These are phyloP conservation scores for Hypothenemus hampei DNA, from an alignment of 1,140 invertebrate genomes.

Conservation along the genomic window DNA sequence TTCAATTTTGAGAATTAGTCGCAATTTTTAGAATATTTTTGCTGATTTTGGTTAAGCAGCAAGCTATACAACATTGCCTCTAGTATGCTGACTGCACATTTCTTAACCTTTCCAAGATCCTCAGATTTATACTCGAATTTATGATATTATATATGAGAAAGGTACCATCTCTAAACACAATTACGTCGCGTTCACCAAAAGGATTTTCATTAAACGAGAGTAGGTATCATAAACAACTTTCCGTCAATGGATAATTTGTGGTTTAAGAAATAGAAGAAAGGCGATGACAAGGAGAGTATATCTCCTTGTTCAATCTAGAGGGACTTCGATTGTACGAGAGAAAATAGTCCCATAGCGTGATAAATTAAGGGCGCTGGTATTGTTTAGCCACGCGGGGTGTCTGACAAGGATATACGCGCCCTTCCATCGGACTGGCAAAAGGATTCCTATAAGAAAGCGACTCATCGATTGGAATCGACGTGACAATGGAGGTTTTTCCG, in stretches of 20 bases:
- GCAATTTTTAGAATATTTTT: too few species aligned
- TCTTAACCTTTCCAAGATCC: too few species aligned
- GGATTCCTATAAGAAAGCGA: constrained; percentile 22
- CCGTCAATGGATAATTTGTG: constrained; percentile 14
- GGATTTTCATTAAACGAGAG: too few species aligned
- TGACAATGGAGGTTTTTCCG: constrained; percentile 26
- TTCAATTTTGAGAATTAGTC: too few species aligned
- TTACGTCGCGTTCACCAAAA: too few species aligned
- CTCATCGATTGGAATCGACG: constrained; percentile 18
- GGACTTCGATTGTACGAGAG: constrained; percentile 16
- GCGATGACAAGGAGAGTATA: constrained; percentile 15
- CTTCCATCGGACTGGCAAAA: constrained; percentile 20
- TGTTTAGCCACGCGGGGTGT: constrained; percentile 22
- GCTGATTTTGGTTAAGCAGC: too few species aligned
- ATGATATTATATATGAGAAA: too few species aligned
- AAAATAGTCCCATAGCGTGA: constrained; percentile 24
- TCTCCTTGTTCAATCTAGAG: constrained; percentile 20
- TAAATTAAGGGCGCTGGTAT: constrained; percentile 24
- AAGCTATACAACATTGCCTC: too few species aligned
- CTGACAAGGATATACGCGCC: constrained; percentile 28
- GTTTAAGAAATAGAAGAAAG: constrained; percentile 11
- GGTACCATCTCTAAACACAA: too few species aligned
- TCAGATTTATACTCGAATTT: too few species aligned
- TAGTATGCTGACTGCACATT: too few species aligned
- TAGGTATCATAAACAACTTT: too few species aligned